Base-by-base conservation (phyloP, 1,140 invertebrate species). In the Riptortus pedestris region DNA sequence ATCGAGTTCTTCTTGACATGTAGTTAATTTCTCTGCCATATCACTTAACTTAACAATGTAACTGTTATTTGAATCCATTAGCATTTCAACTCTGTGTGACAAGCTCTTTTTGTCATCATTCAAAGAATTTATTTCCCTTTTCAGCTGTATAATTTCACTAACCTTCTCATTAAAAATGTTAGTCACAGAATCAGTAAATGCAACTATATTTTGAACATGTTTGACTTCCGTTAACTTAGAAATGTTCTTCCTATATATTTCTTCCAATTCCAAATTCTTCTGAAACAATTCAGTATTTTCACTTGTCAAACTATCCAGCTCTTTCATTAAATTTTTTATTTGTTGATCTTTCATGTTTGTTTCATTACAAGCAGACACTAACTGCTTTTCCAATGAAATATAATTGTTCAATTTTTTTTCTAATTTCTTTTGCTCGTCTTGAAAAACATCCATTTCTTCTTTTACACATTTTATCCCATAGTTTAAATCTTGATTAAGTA, bases 91-190 rank as follows among this genome's bases (percentile, higher is more conserved):
- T 57, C 29, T 57, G 1, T 26, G 22, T 7, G 33, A 11, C 0
- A 64, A 18, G 14, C 18, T 18, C 48, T 55, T 52, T 38, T 64
- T 64, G 1, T 43, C 52, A 1, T 31, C 22, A 16, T 1, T 0
- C 9, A 58, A 14, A 2, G 29, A 14, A 14, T 33, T 16, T 2
- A 57, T 11, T 24, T 64, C 26, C 16, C 33, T 20, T 45, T 64
- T 57, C 16, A 64, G 31, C 4, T 16, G n/a, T 16, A 58, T n/a
- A 24, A 58, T 59, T 64, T 64, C 63, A 20, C 58, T 29, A 5
- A 64, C 22, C 58, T 64, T 64, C n/a, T 24, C 47, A 58, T 45
- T 64, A 16, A 58, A 28, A 33, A 51, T 47, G 14, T 57, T 58
- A 11, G 48, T 24, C 2, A 58, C 7, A 45, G 20, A 2, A 29